Conservation (phyloP, 2,113 vertebrate species). For the Cephalopterus ornatus region DNA sequence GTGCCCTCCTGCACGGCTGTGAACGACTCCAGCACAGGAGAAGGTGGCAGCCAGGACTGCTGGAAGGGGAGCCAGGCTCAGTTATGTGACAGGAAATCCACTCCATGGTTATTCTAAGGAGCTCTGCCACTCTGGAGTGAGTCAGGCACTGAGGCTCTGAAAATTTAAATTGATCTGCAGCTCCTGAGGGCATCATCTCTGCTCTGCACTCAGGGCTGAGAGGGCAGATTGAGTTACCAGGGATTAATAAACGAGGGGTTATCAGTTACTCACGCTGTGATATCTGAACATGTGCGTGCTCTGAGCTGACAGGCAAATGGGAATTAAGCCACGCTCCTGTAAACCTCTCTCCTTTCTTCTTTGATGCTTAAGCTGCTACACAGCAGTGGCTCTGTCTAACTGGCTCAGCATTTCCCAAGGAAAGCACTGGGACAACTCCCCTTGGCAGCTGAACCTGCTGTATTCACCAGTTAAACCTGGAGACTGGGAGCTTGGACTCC, state of each 20-base stretch:
- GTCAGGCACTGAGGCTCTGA: not conserved
- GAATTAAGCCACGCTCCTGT: not conserved
- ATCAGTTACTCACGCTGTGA: not conserved
- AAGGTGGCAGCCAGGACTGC: not conserved
- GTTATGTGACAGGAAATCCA: not conserved
- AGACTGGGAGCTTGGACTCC: rapidly evolving
- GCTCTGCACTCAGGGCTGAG: not conserved
- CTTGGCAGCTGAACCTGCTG: not conserved
- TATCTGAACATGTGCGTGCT: not conserved
- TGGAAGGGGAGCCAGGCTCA: not conserved
- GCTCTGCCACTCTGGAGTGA: not conserved
- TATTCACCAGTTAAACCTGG: not conserved
- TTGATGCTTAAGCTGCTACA: not conserved
- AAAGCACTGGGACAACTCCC: not conserved
- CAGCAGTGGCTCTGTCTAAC: not conserved
- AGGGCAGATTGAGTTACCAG: not conserved
- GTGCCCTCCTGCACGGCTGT: not conserved
- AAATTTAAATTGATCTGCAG: not conserved
- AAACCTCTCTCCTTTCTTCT: not conserved
- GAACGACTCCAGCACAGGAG: not conserved
- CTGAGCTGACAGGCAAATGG: not conserved
- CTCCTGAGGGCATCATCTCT: not conserved
- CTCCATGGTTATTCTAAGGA: not conserved
- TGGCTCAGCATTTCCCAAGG: not conserved
- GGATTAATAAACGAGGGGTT: slow-evolving; percentile 9